phyloP scores from a whole-genome alignment of 2,113 vertebrate species.

The Bostrychus sinensis region DNA sequence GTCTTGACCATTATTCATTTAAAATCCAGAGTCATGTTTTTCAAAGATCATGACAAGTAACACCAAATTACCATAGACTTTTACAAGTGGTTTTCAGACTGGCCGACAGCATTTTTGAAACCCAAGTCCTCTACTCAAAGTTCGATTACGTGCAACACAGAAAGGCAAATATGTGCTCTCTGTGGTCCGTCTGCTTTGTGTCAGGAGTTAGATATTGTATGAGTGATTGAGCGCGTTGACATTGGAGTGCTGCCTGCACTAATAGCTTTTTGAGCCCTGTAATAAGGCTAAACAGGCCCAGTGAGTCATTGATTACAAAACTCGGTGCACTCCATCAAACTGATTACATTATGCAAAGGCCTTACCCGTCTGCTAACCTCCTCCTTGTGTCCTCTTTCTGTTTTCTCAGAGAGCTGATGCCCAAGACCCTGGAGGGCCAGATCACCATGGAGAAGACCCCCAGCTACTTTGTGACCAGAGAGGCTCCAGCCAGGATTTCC shows the following conservation, averaged over 20 bases:
- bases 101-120: too few relatives aligned
- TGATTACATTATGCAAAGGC: conserved; percentile 68
- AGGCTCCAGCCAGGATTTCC: conserved; percentile 89
- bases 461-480: conserved; percentile 93
- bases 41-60: neutral
- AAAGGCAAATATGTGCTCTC: conserved; percentile 4
- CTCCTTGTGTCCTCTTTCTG: conserved; percentile 26
- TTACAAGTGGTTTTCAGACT: neutral
- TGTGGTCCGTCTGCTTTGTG: conserved; percentile 38
- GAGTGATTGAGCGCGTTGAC: conserved; percentile 62
- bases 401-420: conserved; percentile 88
- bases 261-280: conserved; percentile 64
- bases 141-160: conserved; percentile 43
- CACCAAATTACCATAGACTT: neutral
- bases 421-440: conserved; percentile 91
- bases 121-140: neutral
- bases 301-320: conserved; percentile 69
- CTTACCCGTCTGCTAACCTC: conserved; percentile 49
- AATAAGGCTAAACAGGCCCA: conserved; percentile 65
- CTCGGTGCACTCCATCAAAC: conserved; percentile 61
- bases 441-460: conserved; percentile 99
- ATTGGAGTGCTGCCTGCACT: conserved; percentile 62
- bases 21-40: neutral
- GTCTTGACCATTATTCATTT: neutral
- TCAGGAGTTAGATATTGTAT: conserved; percentile 48